phyloP scores from a whole-genome alignment of 2,113 vertebrate genomes.

The Steatornis caripensis region DNA sequence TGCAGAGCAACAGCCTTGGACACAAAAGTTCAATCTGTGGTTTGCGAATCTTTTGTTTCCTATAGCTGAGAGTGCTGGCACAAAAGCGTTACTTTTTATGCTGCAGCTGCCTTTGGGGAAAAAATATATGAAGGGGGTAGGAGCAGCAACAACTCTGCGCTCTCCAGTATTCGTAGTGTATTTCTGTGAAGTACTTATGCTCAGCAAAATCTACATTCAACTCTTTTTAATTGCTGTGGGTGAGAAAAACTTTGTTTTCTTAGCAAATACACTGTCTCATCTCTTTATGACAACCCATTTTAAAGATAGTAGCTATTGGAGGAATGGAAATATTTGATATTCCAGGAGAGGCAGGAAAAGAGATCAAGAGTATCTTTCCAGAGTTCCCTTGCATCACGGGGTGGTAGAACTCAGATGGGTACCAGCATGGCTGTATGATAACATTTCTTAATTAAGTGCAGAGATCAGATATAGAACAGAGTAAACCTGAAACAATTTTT shows the following conservation, averaged over 20 bases:
- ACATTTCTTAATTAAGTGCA: constrained; percentile 11
- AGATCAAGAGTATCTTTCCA: not conserved
- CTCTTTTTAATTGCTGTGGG: not conserved
- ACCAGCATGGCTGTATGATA: not conserved
- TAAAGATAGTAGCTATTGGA: not conserved
- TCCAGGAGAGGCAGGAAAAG: not conserved
- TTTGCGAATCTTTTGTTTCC: not conserved
- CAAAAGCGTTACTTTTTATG: not conserved
- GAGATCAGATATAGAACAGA: not conserved
- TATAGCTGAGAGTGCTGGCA: not conserved
- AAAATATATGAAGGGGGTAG: not conserved
- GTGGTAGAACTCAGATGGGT: not conserved
- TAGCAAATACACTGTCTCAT: not conserved
- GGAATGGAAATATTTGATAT: not conserved
- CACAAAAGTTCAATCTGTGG: not conserved
- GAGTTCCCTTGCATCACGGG: not conserved
- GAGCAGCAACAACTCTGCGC: not conserved
- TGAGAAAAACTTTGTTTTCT: not conserved
- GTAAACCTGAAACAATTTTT: not conserved
- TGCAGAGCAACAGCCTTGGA: not conserved
- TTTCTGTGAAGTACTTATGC: not conserved
- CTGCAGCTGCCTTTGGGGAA: not conserved
- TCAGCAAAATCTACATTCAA: not conserved
- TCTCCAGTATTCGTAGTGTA: not conserved
- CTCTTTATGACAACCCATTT: not conserved